Conservation (phyloP, 1,140 invertebrate genomes). For the Hylaeus anthracinus region DNA sequence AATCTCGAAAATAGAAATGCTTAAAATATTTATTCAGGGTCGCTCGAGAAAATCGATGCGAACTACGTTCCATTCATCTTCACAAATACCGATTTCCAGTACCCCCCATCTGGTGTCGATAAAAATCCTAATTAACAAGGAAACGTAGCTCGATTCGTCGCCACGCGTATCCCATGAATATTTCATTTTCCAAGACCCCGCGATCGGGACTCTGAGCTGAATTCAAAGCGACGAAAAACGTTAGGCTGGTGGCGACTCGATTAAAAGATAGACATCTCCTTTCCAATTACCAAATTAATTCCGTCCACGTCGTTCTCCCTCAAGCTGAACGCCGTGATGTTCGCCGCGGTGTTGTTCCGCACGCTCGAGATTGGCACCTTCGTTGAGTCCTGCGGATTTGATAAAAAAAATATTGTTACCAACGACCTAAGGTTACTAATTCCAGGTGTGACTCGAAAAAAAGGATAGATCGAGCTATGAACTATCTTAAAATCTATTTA, state of each 20-base stretch:
- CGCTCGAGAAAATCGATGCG: too few species aligned
- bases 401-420: slow-evolving; percentile 19
- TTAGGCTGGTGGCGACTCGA: neutral
- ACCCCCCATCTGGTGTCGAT: too few species aligned
- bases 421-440: neutral
- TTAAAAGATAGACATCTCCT: neutral
- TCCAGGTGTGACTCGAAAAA: too few species aligned
- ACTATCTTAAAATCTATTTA: too few species aligned
- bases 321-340: slow-evolving; percentile 56
- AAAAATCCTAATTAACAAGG: too few species aligned
- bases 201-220: neutral
- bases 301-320: slow-evolving; percentile 31
- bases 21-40: neutral
- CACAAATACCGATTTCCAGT: neutral
- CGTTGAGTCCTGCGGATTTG: slow-evolving; percentile 41
- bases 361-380: slow-evolving; percentile 27
- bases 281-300: slow-evolving; percentile 45
- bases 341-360: slow-evolving; percentile 21
- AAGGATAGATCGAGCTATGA: too few species aligned
- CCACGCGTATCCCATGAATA: neutral
- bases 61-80: too few species aligned
- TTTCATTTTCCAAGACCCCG: neutral
- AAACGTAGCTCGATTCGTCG: neutral
- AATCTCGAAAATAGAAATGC: slow-evolving; percentile 3
- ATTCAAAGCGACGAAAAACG: neutral